Evolutionary conservation across 2,113 vertebrate genomes (phyloP).

Genomic region (Anguilla rostrata): DNA sequence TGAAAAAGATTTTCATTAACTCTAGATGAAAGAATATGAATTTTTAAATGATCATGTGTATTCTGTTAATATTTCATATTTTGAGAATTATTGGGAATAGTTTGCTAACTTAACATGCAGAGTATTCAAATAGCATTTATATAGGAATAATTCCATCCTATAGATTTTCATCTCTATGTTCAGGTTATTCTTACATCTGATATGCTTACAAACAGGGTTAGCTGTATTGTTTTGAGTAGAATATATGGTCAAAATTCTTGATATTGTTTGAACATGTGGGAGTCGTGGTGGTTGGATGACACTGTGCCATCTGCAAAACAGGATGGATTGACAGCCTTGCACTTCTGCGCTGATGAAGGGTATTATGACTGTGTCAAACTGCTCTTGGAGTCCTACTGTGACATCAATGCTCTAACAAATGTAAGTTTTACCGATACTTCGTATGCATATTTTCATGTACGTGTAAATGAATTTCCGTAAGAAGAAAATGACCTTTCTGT

Average conservation of each 20-base stretch:
- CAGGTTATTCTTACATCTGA: no score
- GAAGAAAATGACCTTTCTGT: neutral
- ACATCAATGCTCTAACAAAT: slow-evolving; percentile 74
- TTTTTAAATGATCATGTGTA: no score
- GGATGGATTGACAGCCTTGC: slow-evolving; percentile 81
- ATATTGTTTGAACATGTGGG: neutral
- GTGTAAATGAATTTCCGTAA: neutral
- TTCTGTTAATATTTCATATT: no score
- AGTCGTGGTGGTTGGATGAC: neutral
- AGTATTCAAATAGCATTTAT: no score
- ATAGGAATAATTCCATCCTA: no score
- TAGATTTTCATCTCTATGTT: no score
- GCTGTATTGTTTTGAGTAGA: neutral
- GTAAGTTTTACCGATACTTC: slow-evolving; percentile 53
- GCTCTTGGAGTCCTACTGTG: slow-evolving; percentile 72
- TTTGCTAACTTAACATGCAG: no score
- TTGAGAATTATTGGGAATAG: no score
- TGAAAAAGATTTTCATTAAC: no score
- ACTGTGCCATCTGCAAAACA: slow-evolving; percentile 45
- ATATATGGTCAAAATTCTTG: neutral
- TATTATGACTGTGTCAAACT: slow-evolving; percentile 67
- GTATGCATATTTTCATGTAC: neutral
- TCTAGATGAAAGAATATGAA: no score
- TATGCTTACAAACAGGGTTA: no score
- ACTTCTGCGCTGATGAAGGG: slow-evolving; percentile 71